phyloP scores from a whole-genome alignment of 2,888 invertebrate genomes.

The Antheraea assamensis region DNA sequence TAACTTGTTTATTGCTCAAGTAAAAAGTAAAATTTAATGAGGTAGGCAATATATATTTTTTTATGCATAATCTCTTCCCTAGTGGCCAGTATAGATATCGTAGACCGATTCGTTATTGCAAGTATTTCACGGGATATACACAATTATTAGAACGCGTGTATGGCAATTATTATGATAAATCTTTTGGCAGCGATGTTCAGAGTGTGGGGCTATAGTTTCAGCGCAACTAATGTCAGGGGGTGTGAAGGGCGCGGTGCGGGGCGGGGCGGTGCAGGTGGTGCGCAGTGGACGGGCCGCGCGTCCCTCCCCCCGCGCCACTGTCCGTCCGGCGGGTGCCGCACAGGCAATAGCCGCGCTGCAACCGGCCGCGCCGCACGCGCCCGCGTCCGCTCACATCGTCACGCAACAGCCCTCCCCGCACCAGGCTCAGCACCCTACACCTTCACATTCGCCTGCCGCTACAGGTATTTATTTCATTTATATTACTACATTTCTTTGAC shows the following conservation, averaged over 20 bases:
- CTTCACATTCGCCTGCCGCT: slow-evolving; percentile 30
- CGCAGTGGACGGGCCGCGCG: slow-evolving; percentile 46
- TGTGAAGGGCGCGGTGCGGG: slow-evolving; percentile 80
- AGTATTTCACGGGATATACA: too few relatives aligned
- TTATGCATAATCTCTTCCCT: too few relatives aligned
- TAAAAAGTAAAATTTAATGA: too few relatives aligned
- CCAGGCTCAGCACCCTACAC: slow-evolving; percentile 27
- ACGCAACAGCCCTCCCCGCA: slow-evolving; percentile 20
- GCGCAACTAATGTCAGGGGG: slow-evolving; percentile 85
- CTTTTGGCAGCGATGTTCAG: not conserved
- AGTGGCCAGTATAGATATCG: too few relatives aligned
- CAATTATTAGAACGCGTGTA: too few relatives aligned
- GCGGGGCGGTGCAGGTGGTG: slow-evolving; percentile 66
- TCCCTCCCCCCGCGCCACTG: slow-evolving; percentile 36
- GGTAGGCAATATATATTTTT: too few relatives aligned
- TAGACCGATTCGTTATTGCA: too few relatives aligned
- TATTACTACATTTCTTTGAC: too few relatives aligned
- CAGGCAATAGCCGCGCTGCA: slow-evolving; percentile 25
- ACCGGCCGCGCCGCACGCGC: slow-evolving; percentile 29
- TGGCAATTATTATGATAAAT: too few relatives aligned
- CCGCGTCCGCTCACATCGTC: slow-evolving; percentile 26
- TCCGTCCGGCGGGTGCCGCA: slow-evolving; percentile 26
- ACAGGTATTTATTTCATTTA: slow-evolving; percentile 24
- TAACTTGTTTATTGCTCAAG: too few relatives aligned
- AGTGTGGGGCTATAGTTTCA: slow-evolving; percentile 35